Evolutionary conservation across 2,113 vertebrate genomes (phyloP).

Genomic region (Forbesichthys agassizii): DNA sequence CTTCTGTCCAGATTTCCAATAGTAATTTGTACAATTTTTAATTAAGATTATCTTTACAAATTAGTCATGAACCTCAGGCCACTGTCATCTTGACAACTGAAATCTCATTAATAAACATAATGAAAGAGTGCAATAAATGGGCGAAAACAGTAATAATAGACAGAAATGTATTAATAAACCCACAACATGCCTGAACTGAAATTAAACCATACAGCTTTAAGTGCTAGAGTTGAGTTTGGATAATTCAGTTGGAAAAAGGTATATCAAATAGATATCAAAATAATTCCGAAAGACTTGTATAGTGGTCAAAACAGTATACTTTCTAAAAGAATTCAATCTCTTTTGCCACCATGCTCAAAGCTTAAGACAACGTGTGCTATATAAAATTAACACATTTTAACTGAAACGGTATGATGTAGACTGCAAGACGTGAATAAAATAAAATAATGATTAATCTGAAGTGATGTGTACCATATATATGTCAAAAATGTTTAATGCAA

Average conservation of each 20-base stretch:
- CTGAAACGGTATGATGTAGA: conserved; percentile 22
- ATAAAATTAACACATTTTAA: conserved; percentile 23
- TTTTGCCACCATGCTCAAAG: too few relatives aligned
- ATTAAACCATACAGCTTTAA: neutral
- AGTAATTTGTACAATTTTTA: conserved; percentile 15
- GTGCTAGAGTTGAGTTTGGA: neutral
- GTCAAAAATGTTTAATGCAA: conserved; percentile 76
- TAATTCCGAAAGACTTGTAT: neutral
- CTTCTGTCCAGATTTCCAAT: neutral
- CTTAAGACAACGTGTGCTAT: neutral
- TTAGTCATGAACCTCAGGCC: neutral
- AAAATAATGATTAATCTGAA: conserved; percentile 34
- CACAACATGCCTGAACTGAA: neutral
- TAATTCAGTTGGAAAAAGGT: too few relatives aligned
- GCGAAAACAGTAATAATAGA: neutral
- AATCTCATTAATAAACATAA: neutral
- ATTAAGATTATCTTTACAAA: conserved; percentile 12
- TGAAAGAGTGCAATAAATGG: conserved; percentile 7
- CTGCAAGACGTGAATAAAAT: neutral
- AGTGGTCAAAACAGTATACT: neutral
- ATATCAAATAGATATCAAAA: too few relatives aligned
- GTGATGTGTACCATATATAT: conserved; percentile 42
- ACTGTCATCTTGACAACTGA: neutral
- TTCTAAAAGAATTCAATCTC: neutral
- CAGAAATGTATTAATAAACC: neutral